phyloP scores from a whole-genome alignment of 2,888 invertebrate genomes.

The Ophion ventricosus region DNA sequence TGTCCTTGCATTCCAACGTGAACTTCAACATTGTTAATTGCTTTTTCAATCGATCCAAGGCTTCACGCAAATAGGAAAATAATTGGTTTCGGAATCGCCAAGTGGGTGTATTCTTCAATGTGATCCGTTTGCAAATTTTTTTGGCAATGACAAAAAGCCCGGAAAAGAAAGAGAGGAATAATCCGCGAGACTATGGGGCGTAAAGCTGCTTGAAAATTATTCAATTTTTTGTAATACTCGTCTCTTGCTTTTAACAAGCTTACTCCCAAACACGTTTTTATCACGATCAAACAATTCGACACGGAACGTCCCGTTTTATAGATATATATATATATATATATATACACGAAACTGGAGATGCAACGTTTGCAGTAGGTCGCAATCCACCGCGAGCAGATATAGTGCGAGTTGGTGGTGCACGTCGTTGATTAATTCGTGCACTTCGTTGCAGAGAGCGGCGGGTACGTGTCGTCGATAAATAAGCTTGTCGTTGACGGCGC shows the following conservation, averaged over 20 bases:
- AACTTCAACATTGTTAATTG: no score
- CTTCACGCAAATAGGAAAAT: no score
- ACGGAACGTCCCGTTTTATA: neutral
- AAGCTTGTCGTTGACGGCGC: conserved; percentile 63
- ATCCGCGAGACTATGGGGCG: neutral
- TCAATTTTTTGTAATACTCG: neutral
- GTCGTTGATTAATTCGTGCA: conserved; percentile 71
- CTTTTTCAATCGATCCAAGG: no score
- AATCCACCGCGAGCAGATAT: conserved; percentile 15
- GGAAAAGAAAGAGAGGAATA: neutral
- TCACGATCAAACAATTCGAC: neutral
- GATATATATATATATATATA: neutral
- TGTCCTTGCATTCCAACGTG: neutral
- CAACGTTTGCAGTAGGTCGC: conserved; percentile 31
- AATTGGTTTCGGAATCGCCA: no score
- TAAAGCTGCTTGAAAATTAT: neutral
- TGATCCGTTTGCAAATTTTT: no score
- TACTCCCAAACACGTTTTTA: neutral
- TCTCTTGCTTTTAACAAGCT: neutral
- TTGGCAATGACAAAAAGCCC: no score
- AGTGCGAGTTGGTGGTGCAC: conserved; percentile 41
- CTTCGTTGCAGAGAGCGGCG: conserved; percentile 67
- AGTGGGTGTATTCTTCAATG: no score
- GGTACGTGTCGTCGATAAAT: conserved; percentile 70
- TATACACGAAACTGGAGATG: neutral